Base-by-base conservation (phyloP, 1,140 invertebrate genomes). In the Nylanderia fulva region DNA sequence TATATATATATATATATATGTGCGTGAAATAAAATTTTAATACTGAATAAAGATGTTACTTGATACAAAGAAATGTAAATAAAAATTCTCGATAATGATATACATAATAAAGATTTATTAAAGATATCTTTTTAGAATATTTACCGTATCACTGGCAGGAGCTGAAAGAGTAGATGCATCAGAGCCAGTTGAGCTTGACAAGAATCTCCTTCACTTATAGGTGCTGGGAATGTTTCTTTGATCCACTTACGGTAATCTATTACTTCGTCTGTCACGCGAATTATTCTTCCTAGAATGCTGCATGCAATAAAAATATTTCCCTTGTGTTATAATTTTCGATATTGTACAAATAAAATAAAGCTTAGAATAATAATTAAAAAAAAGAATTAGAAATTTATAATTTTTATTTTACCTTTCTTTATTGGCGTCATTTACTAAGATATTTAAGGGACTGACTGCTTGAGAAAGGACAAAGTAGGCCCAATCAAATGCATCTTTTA, bases 401-500 rank as follows among this genome's bases (percentile, higher is more conserved):
- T n/a, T 45, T 0, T 15, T 45, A 54, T 84, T 71, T 85, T 80
- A 96, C 95, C 95, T 96, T 86, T 93, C 86, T 92, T 94, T 94
- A 86, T 94, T 95, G 33, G 95, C 92, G 94, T 97, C 96, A 91
- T 95, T 95, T 61, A 95, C 93, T 87, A 95, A 94, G 71, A 94
- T 93, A 90, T 96, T 96, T 76, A 96, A 92, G 80, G 96, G 96
- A 93, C 96, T 97, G 74, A 98, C 97, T 71, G 97, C 98, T 94
- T 98, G 97, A 87, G 97, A 96, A 79, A 99, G 95, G 84, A 97
- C 96, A 87, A 97, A 96, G 94, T 98, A 99, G 77, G 99, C 99
- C 95, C 98, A 99, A 94, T 99, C 98, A 95, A 99, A 99, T 71
- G 99, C 98, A 93, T 97, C 96, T 95, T 98, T 99, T 29, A 99